Evolutionary conservation across 2,797 vertebrate species (phyloP).

Genomic region (Pseudochirops corinnae): DNA sequence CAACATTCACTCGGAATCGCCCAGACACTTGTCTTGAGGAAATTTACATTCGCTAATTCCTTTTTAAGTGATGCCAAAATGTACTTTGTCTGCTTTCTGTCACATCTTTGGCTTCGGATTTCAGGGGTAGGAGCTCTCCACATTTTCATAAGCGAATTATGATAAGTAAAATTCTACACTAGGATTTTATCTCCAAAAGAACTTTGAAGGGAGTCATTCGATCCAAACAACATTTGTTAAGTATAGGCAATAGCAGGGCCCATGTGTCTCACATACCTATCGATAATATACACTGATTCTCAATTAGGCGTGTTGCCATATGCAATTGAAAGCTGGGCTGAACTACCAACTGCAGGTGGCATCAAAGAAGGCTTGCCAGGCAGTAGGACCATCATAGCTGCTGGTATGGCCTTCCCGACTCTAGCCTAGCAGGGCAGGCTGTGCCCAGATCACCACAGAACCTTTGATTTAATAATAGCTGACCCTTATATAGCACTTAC

Average conservation of each 20-base stretch:
- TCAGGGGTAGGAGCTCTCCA: slow-evolving; percentile 10
- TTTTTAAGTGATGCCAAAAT: not conserved
- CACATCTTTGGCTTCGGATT: not conserved
- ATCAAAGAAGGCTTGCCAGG: not conserved
- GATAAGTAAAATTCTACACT: not conserved
- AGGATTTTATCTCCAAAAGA: not conserved
- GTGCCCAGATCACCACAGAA: not conserved
- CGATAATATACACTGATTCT: not conserved
- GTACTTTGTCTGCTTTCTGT: not conserved
- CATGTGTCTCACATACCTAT: not conserved
- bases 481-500: not conserved
- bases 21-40: not conserved
- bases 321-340: not conserved
- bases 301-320: not conserved
- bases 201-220: not conserved
- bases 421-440: not conserved
- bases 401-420: not conserved
- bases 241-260: not conserved
- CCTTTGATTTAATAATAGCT: not conserved
- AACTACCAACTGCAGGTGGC: not conserved
- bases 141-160: not conserved
- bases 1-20: not conserved
- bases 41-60: not conserved
- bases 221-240: not conserved
- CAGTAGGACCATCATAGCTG: not conserved